These are phyloP conservation scores for Scomber colias DNA, from an alignment of 2,113 vertebrate genomes.

Conservation along the genomic window DNA sequence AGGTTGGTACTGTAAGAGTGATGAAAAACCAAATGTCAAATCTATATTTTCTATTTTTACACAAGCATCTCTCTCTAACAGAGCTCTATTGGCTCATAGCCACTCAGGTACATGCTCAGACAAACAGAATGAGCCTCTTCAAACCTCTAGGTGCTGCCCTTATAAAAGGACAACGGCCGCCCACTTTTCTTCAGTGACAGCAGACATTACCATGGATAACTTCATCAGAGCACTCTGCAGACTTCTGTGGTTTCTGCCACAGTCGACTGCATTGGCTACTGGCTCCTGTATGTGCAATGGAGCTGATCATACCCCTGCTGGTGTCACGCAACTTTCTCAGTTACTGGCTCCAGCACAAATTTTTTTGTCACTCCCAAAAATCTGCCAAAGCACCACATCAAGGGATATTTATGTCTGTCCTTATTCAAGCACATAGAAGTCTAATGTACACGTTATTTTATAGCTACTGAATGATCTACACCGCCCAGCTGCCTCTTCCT, in stretches of 20 bases:
- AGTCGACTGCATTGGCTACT: constrained; percentile 41
- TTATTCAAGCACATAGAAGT: not conserved
- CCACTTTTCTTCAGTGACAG: constrained; percentile 63
- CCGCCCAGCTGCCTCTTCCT: not conserved
- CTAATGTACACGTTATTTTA: not conserved
- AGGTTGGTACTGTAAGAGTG: not conserved
- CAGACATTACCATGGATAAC: constrained; percentile 47
- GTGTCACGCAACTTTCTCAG: constrained; percentile 53
- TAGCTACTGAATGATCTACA: not conserved
- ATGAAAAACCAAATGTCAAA: constrained; percentile 38
- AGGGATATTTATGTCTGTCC: constrained; percentile 3
- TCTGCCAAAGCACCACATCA: constrained; percentile 1
- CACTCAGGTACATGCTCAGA: constrained; percentile 50
- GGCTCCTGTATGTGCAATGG: constrained; percentile 60
- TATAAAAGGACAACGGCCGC: constrained; percentile 44
- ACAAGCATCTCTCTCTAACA: not conserved
- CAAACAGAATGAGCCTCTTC: constrained; percentile 44
- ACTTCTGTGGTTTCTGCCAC: constrained; percentile 41
- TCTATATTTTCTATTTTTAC: constrained; percentile 49
- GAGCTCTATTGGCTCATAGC: constrained; percentile 26
- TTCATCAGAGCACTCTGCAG: constrained; percentile 56
- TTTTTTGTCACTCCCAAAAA: constrained; percentile 36
- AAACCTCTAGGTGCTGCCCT: constrained; percentile 45
- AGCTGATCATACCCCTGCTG: constrained; percentile 58
- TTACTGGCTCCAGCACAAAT: constrained; percentile 29